Evolutionary conservation across 2,888 invertebrate genomes (phyloP).

Genomic region (Galerucella pusilla): DNA sequence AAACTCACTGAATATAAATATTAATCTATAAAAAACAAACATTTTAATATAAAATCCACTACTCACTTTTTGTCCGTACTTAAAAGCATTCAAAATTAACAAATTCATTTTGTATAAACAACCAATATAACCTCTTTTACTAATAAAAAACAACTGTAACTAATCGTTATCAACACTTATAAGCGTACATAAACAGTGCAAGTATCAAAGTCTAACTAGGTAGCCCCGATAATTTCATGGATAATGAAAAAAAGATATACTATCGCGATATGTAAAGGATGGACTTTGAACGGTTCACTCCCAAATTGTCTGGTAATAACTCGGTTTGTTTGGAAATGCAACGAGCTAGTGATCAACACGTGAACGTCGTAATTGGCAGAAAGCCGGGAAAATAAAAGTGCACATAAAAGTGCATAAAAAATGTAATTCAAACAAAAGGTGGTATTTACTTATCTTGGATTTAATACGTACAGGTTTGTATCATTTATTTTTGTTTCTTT

Average conservation of each 20-base stretch:
- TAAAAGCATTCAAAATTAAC: not conserved
- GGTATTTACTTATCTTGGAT: not conserved
- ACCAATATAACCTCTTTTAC: not conserved
- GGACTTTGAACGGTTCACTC: slow-evolving; percentile 12
- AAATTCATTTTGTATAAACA: slow-evolving; percentile 1
- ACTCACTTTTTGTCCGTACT: not conserved
- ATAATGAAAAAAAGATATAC: not conserved
- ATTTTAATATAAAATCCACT: not conserved
- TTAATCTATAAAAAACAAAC: too few species aligned
- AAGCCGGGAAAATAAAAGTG: not conserved
- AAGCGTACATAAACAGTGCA: too few species aligned
- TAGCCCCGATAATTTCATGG: not conserved
- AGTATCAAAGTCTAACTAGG: slow-evolving; percentile 14
- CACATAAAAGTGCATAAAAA: not conserved
- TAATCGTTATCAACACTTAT: not conserved
- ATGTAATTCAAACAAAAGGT: not conserved
- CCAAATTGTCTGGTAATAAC: not conserved
- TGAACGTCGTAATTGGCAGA: slow-evolving; percentile 6
- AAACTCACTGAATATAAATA: too few species aligned
- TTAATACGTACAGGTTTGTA: not conserved
- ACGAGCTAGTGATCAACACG: not conserved
- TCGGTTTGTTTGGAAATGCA: not conserved
- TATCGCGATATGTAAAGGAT: not conserved
- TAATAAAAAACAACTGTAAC: not conserved
- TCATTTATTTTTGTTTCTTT: not conserved